Evolutionary conservation across 2,888 invertebrate species (phyloP).

Genomic region (Mesoligia furuncula): DNA sequence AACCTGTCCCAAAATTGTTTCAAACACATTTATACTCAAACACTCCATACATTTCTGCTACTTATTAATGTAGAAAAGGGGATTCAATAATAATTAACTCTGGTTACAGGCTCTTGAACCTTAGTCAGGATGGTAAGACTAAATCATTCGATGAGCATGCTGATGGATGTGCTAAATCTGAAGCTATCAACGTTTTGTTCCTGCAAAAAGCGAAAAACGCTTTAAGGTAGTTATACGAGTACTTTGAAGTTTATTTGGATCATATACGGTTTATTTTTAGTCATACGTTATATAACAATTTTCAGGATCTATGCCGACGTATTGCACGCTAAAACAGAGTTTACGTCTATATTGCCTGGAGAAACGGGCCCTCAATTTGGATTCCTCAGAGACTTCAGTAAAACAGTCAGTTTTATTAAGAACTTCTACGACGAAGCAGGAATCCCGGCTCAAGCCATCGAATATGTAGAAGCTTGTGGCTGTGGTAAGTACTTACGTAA

Average conservation of each 20-base stretch:
- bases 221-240: conserved; percentile 42
- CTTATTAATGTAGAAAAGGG: too few species aligned
- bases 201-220: conserved; percentile 56
- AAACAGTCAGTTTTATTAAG: conserved; percentile 86
- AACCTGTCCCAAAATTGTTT: too few species aligned
- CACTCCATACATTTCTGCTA: too few species aligned
- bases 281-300: conserved; percentile 21
- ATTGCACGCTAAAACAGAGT: conserved; percentile 91
- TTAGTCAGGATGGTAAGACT: conserved; percentile 95
- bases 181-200: conserved; percentile 90
- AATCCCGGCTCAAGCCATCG: conserved; percentile 92
- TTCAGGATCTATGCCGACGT: conserved; percentile 91
- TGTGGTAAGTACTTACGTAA: conserved; percentile 88
- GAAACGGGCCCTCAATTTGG: conserved; percentile 79
- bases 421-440: conserved; percentile 91
- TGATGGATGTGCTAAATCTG: conserved; percentile 94
- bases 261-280: background rate
- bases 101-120: conserved; percentile 73
- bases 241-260: background rate
- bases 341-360: conserved; percentile 86
- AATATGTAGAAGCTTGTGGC: conserved; percentile 96
- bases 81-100: too few species aligned
- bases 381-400: conserved; percentile 88
- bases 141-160: conserved; percentile 96
- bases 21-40: too few species aligned